Evolutionary conservation across 1,140 invertebrate genomes (phyloP).

Genomic region (Stegodyphus mimosarum): DNA sequence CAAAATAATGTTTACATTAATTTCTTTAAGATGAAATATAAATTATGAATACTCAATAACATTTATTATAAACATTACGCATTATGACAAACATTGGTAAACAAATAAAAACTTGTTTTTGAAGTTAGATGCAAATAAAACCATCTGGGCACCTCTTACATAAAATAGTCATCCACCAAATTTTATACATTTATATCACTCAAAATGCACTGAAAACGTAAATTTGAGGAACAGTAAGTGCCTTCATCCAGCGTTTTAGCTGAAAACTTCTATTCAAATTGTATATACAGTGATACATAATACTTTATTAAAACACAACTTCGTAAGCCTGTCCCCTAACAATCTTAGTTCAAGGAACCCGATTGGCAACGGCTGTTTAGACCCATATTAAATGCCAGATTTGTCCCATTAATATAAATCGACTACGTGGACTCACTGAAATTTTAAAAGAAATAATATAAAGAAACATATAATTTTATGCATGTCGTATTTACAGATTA

Average conservation of each 20-base stretch:
- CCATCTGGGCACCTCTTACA: slow-evolving; percentile 31
- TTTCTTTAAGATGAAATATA: neutral
- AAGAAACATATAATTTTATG: no score
- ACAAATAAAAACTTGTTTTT: neutral
- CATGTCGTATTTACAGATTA: no score
- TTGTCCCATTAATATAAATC: neutral
- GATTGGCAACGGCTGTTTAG: slow-evolving; percentile 51
- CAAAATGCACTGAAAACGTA: neutral
- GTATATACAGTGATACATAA: neutral
- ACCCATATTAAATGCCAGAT: slow-evolving; percentile 35
- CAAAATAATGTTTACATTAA: neutral
- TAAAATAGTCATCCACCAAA: neutral
- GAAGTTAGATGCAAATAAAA: slow-evolving; percentile 9
- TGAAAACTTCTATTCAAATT: neutral
- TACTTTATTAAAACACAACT: neutral
- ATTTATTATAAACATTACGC: slow-evolving; percentile 1
- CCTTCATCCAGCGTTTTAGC: neutral
- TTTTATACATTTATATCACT: neutral
- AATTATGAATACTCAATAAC: neutral
- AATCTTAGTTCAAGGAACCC: slow-evolving; percentile 52
- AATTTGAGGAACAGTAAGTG: neutral
- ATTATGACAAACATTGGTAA: neutral
- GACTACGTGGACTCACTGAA: no score
- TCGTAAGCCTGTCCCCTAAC: neutral
- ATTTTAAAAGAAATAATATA: no score